phyloP scores from a whole-genome alignment of 2,113 vertebrate species.

The Desmodus rotundus region DNA sequence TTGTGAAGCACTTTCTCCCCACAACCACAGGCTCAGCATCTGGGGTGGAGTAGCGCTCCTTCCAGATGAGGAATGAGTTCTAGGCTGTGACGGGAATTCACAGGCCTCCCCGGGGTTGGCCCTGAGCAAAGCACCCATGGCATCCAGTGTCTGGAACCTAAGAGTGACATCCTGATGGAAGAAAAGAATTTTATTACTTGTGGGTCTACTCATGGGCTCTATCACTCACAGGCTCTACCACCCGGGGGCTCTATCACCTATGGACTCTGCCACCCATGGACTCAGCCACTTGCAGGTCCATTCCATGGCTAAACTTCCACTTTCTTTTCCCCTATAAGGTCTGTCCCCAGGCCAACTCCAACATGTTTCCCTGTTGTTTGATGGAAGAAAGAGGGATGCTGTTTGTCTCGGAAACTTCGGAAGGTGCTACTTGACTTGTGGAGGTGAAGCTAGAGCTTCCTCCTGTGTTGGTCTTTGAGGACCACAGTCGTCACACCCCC shows the following conservation, averaged over 20 bases:
- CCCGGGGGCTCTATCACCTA: background rate
- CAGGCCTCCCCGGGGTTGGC: background rate
- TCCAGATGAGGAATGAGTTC: background rate
- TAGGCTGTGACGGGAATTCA: background rate
- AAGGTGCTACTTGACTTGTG: background rate
- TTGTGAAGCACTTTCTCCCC: background rate
- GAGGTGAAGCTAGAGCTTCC: background rate
- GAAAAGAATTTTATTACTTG: background rate
- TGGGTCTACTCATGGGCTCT: background rate
- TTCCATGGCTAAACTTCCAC: background rate
- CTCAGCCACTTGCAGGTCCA: background rate
- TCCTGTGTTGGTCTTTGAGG: background rate
- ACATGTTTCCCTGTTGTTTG: background rate
- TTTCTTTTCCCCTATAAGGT: background rate
- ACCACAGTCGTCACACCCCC: background rate
- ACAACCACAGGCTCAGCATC: background rate
- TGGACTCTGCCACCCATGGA: background rate
- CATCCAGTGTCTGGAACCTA: background rate
- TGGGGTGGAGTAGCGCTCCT: background rate
- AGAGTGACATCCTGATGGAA: background rate
- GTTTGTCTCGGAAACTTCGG: background rate
- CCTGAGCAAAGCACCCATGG: background rate
- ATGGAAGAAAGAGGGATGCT: background rate
- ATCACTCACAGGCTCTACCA: background rate
- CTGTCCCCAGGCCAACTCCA: too few relatives aligned